Conservation (phyloP, 2,113 vertebrate genomes). For the Choloepus hoffmanni region DNA sequence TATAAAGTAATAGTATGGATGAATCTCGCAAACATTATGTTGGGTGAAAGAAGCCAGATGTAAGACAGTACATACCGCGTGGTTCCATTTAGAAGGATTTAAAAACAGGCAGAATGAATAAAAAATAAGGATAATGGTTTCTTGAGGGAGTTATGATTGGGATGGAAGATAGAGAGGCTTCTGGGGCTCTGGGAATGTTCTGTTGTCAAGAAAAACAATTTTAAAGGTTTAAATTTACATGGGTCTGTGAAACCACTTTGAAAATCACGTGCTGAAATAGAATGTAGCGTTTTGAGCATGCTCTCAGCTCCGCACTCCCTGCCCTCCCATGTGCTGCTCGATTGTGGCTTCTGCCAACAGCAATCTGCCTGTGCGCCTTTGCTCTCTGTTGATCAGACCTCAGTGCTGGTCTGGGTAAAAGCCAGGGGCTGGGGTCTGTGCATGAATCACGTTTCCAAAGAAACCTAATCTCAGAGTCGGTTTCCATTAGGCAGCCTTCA, state of each 20-base stretch:
- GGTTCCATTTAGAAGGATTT: not conserved
- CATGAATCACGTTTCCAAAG: not conserved
- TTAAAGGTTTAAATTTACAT: not conserved
- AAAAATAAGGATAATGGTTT: not conserved
- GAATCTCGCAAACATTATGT: not conserved
- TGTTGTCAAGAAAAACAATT: not conserved
- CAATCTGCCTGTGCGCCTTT: not conserved
- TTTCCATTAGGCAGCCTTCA: not conserved
- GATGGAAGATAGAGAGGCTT: not conserved
- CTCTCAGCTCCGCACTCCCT: not conserved
- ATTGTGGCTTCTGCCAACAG: not conserved
- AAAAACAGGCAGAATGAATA: not conserved
- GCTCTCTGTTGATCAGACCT: not conserved
- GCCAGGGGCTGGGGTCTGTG: too few species aligned
- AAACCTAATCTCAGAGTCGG: not conserved
- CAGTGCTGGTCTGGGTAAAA: not conserved
- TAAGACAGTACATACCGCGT: accelerated
- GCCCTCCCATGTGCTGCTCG: not conserved
- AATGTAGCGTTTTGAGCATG: not conserved
- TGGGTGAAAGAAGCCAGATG: not conserved
- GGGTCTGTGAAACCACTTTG: not conserved
- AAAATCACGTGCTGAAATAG: not conserved
- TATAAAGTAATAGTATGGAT: not conserved
- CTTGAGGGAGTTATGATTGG: not conserved
- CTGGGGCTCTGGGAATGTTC: not conserved